Evolutionary conservation across 1,140 invertebrate genomes (phyloP).

Genomic region (Eubasilissa regina): DNA sequence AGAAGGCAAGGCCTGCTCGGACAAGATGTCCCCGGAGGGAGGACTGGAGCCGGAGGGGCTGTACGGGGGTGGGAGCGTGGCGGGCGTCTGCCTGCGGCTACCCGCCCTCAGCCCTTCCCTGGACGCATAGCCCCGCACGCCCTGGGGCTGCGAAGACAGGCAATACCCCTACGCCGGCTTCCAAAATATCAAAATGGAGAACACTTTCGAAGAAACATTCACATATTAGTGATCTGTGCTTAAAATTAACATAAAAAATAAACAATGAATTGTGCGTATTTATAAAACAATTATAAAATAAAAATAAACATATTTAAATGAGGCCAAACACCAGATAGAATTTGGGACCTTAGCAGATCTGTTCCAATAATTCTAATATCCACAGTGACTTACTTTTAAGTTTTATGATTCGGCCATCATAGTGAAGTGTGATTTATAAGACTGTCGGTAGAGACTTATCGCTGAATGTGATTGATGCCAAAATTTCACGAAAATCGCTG

Average conservation of each 20-base stretch:
- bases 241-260: neutral
- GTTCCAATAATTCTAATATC: neutral
- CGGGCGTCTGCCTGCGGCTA: slow-evolving; percentile 69
- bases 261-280: too few relatives aligned
- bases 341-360: neutral
- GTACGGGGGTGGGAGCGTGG: slow-evolving; percentile 70
- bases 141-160: too few relatives aligned
- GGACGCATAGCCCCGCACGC: slow-evolving; percentile 65
- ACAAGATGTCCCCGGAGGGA: slow-evolving; percentile 77
- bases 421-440: too few relatives aligned
- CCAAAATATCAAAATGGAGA: slow-evolving; percentile 17
- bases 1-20: slow-evolving; percentile 78
- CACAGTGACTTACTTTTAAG: too few relatives aligned
- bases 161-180: neutral
- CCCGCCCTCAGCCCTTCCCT: slow-evolving; percentile 66
- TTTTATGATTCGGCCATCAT: too few relatives aligned
- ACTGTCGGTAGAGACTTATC: neutral
- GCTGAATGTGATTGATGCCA: slow-evolving; percentile 9
- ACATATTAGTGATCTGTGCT: neutral
- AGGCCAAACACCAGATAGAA: too few relatives aligned
- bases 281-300: neutral
- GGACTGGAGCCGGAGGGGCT: slow-evolving; percentile 74
- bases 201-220: neutral
- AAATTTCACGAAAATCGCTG: neutral
- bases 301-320: too few relatives aligned